phyloP scores from a whole-genome alignment of 2,113 vertebrate genomes.

The Anas platyrhynchos region DNA sequence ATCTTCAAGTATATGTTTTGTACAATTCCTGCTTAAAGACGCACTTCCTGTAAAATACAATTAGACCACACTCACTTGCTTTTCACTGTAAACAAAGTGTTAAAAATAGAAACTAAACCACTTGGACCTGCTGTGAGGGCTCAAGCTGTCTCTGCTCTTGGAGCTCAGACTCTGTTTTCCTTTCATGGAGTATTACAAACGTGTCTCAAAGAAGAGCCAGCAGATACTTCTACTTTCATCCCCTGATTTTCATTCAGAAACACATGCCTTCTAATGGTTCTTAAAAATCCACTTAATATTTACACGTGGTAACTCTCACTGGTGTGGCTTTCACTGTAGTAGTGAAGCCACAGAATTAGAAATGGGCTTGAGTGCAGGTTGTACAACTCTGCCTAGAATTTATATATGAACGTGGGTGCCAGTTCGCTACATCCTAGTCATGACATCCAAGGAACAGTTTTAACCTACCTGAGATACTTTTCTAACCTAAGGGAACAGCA shows the following conservation, averaged over 20 bases:
- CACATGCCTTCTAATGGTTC: not conserved
- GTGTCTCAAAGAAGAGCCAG: not conserved
- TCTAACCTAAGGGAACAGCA: too few species aligned
- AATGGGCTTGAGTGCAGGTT: not conserved
- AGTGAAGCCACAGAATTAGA: not conserved
- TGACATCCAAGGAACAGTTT: not conserved
- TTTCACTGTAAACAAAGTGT: not conserved
- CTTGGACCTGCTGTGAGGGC: not conserved
- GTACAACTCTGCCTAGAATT: not conserved
- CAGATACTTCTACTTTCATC: not conserved
- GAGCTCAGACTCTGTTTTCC: not conserved
- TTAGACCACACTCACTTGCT: not conserved
- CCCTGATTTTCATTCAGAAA: not conserved
- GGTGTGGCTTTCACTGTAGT: not conserved
- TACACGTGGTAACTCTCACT: not conserved
- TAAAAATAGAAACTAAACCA: constrained; percentile 9
- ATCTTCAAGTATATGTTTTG: not conserved
- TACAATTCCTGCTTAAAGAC: not conserved
- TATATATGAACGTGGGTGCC: not conserved
- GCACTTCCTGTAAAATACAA: not conserved
- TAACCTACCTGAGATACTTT: not conserved
- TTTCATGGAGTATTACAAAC: not conserved
- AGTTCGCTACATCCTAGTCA: fast-evolving
- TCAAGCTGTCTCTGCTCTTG: not conserved
- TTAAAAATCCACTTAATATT: not conserved